These are phyloP conservation scores for Pararge aegeria DNA, from an alignment of 1,140 invertebrate species.

Conservation along the genomic window DNA sequence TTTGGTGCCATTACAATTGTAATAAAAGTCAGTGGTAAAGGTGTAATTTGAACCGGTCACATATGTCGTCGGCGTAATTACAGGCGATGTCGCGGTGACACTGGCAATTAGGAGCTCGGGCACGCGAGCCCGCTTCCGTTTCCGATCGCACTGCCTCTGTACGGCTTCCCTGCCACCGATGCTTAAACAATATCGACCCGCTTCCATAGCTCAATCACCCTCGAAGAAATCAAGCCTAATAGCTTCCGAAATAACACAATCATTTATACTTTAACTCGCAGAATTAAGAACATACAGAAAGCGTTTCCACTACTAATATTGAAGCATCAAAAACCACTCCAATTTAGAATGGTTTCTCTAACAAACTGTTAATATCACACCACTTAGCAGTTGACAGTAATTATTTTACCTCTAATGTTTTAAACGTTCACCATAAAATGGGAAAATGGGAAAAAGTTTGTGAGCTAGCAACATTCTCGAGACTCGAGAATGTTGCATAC, in stretches of 20 bases:
- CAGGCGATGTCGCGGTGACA: slow-evolving; percentile 53
- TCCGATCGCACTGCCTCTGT: slow-evolving; percentile 55
- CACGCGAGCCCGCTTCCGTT: slow-evolving; percentile 68
- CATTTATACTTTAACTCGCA: too few species aligned
- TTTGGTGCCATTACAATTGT: slow-evolving; percentile 20
- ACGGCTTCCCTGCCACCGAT: slow-evolving; percentile 45
- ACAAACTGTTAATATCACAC: too few species aligned
- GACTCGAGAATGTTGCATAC: too few species aligned
- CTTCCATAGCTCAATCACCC: neutral
- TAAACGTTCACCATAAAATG: too few species aligned
- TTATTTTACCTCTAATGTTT: too few species aligned
- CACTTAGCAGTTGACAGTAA: too few species aligned
- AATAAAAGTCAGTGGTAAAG: slow-evolving; percentile 20
- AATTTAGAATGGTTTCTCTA: too few species aligned
- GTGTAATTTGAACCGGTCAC: slow-evolving; percentile 50
- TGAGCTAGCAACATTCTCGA: too few species aligned
- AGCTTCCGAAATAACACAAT: neutral
- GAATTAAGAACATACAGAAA: too few species aligned
- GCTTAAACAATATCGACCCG: slow-evolving; percentile 31
- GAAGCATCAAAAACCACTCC: too few species aligned
- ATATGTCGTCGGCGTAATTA: slow-evolving; percentile 55
- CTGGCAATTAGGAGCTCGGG: slow-evolving; percentile 54
- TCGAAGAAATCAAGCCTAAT: neutral
- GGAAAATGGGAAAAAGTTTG: too few species aligned
- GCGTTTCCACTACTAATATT: too few species aligned